These are phyloP conservation scores for Cromileptes altivelis DNA, from an alignment of 2,113 vertebrate genomes.

Conservation along the genomic window DNA sequence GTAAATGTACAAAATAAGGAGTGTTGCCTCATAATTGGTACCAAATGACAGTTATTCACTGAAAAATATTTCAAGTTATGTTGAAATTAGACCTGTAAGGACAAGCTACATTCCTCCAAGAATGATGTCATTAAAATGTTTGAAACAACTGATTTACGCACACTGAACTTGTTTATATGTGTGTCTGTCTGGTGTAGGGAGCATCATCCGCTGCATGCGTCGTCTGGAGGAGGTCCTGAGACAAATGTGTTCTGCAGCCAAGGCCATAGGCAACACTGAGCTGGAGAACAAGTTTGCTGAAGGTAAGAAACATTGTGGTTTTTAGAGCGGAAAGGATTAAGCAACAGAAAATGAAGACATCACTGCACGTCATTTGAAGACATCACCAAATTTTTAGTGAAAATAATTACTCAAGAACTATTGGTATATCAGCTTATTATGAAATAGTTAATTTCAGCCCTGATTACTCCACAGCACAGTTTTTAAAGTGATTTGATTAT, in stretches of 20 bases:
- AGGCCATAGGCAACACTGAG: constrained; percentile 98
- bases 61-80: no score
- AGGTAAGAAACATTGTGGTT: constrained; percentile 81
- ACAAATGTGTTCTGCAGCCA: constrained; percentile 98
- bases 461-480: no score
- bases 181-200: constrained; percentile 83
- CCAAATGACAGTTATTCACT: background rate
- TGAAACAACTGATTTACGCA: background rate
- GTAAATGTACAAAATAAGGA: background rate
- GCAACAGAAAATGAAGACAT: background rate
- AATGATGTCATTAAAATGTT: background rate
- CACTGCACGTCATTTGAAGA: background rate
- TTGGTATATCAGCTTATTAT: background rate
- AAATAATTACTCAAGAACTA: background rate
- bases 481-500: no score
- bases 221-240: constrained; percentile 94
- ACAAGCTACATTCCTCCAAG: background rate
- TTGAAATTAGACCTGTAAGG: background rate
- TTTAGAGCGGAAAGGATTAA: background rate
- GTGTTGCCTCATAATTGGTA: background rate
- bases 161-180: background rate
- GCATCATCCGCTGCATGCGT: constrained; percentile 98
- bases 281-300: constrained; percentile 98
- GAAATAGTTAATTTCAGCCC: background rate
- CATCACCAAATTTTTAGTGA: no score